Percentiles rank a stretch among this genome's conserved stretches.
Evolutionary conservation across 1,140 invertebrate genomes (phyloP).

Genomic region (Megathymus violae): DNA sequence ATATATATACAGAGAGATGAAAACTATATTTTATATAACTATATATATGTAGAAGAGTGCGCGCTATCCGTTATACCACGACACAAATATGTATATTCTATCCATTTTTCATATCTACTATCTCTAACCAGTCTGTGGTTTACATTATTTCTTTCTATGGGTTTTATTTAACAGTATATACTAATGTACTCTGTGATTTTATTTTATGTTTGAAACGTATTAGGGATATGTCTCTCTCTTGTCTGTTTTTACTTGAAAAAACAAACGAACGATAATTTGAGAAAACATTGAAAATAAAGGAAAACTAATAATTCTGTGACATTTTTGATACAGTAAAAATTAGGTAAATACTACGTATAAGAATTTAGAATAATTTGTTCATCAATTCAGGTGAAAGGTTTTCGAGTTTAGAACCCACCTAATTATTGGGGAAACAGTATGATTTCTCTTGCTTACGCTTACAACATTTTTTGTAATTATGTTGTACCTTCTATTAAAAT

Average conservation of each 20-base stretch:
- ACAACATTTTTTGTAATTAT: constrained; percentile 46
- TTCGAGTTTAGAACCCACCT: constrained; percentile 6
- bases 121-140: no score
- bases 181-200: no score
- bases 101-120: no score
- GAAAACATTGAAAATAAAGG: neutral
- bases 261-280: constrained; percentile 7
- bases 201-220: no score
- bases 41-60: no score
- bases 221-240: no score
- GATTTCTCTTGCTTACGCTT: constrained; percentile 69
- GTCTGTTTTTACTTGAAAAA: constrained; percentile 13
- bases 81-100: no score
- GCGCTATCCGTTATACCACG: no score
- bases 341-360: neutral
- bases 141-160: no score
- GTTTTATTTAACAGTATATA: no score
- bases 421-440: constrained; percentile 37
- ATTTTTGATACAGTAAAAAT: neutral
- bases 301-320: neutral
- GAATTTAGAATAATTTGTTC: neutral
- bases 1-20: no score
- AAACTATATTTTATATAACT: no score
- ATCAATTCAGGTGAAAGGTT: constrained; percentile 7
- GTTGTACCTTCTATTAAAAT: constrained; percentile 27